Percentiles rank a stretch among this genome's conserved stretches.
These are phyloP conservation scores for Valencia hispanica DNA, from an alignment of 2,797 vertebrate species.

Conservation along the genomic window DNA sequence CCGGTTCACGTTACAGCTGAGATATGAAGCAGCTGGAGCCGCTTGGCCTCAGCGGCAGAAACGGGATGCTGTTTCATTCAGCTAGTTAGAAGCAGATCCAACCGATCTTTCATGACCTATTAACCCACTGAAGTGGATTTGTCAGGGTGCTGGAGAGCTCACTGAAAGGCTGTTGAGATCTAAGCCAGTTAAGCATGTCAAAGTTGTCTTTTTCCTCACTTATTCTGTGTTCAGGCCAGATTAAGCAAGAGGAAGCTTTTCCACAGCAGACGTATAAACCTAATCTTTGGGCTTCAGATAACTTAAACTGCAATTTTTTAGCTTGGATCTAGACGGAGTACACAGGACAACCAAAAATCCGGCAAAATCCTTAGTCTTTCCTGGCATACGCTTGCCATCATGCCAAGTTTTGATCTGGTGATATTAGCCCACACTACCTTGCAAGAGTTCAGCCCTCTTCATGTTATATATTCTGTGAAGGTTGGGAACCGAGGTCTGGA, in stretches of 20 bases:
- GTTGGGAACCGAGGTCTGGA: neutral
- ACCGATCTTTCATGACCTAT: conserved; percentile 16
- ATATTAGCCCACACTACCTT: neutral
- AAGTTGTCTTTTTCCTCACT: conserved; percentile 3
- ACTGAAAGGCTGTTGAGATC: conserved; percentile 8
- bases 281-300: neutral
- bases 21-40: conserved; percentile 70
- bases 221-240: conserved; percentile 3
- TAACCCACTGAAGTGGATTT: conserved; percentile 15
- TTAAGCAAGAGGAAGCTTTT: conserved; percentile 7
- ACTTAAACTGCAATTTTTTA: neutral
- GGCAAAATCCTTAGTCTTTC: neutral
- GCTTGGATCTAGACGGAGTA: neutral
- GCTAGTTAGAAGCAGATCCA: conserved; percentile 49
- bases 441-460: neutral
- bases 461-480: neutral
- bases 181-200: conserved; percentile 1
- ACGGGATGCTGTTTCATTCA: conserved; percentile 61
- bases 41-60: conserved; percentile 61
- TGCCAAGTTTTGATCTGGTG: neutral
- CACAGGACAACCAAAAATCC: neutral
- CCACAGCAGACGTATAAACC: neutral
- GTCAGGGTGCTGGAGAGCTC: conserved; percentile 5
- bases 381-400: neutral
- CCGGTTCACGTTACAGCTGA: conserved; percentile 64